Conservation (phyloP, 2,113 vertebrate genomes). For the Pseudorasbora parva region DNA sequence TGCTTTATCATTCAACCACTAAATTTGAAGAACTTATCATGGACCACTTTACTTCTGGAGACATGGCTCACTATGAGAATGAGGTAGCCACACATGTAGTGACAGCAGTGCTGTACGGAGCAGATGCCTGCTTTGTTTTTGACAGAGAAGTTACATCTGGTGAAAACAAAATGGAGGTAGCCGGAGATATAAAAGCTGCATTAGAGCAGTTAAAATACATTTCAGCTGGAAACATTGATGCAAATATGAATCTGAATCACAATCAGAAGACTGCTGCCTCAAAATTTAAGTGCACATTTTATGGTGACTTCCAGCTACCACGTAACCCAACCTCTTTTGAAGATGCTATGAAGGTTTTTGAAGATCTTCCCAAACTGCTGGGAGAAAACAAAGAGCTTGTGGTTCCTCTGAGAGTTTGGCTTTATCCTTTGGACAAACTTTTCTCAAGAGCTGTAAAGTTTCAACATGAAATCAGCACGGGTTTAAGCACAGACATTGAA, state of each 20-base stretch:
- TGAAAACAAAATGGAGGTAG: background rate
- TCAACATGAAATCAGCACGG: slow-evolving; percentile 40
- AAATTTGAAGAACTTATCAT: slow-evolving; percentile 31
- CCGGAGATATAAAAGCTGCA: background rate
- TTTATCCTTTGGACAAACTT: slow-evolving; percentile 58
- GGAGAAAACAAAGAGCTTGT: slow-evolving; percentile 14
- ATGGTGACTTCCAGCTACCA: slow-evolving; percentile 38
- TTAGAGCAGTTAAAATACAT: background rate
- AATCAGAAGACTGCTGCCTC: background rate
- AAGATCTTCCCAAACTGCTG: slow-evolving; percentile 40
- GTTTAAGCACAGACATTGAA: slow-evolving; percentile 32
- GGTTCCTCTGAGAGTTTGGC: slow-evolving; percentile 57
- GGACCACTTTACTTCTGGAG: background rate
- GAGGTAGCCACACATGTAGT: slow-evolving; percentile 50
- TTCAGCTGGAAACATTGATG: background rate
- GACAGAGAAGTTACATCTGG: background rate
- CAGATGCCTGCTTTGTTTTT: slow-evolving; percentile 31
- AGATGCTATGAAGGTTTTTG: slow-evolving; percentile 52
- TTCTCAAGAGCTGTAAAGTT: slow-evolving; percentile 49
- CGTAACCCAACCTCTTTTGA: slow-evolving; percentile 50
- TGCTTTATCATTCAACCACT: slow-evolving; percentile 34
- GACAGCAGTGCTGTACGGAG: slow-evolving; percentile 49
- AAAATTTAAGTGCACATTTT: slow-evolving; percentile 46
- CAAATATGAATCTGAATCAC: background rate
- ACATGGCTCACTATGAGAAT: background rate